Evolutionary conservation across 2,888 invertebrate genomes (phyloP).

Genomic region (Chrysina gloriosa): DNA sequence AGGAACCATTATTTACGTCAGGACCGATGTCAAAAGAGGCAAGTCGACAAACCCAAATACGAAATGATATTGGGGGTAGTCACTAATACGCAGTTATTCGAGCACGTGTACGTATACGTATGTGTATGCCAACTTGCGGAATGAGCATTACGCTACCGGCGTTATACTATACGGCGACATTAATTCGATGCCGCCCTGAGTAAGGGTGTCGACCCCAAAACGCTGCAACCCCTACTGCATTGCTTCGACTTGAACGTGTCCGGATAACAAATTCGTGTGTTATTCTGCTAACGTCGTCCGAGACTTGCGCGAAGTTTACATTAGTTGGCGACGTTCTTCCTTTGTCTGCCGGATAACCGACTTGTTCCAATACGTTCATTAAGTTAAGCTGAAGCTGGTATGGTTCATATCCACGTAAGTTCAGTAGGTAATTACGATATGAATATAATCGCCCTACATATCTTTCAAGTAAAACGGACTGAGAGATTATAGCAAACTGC

Average conservation of each 20-base stretch:
- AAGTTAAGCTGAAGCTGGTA: not conserved
- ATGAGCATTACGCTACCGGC: constrained; percentile 3
- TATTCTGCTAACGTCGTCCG: not conserved
- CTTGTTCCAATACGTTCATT: constrained; percentile 13
- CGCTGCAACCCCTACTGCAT: constrained; percentile 9
- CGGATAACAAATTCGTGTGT: constrained; percentile 1
- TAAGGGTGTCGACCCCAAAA: constrained; percentile 22
- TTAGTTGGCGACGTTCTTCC: not conserved
- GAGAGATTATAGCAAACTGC: too few relatives aligned
- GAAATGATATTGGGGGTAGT: not conserved
- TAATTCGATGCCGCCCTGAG: not conserved
- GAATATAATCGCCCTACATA: not conserved
- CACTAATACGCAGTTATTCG: not conserved
- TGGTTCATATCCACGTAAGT: not conserved
- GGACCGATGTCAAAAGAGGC: not conserved
- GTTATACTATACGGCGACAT: not conserved
- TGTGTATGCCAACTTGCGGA: constrained; percentile 1
- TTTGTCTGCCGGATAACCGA: constrained; percentile 15
- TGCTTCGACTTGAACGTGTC: constrained; percentile 17
- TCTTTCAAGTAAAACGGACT: too few relatives aligned
- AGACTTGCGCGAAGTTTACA: not conserved
- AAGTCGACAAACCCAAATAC: constrained; percentile 7
- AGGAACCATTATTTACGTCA: constrained; percentile 6
- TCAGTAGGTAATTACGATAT: not conserved
- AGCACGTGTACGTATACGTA: not conserved